A percentile compares a stretch with the other conserved stretches of the same genome.
These are phyloP conservation scores for Mycogona germanica DNA, from an alignment of 2,888 invertebrate genomes.

Conservation along the genomic window DNA sequence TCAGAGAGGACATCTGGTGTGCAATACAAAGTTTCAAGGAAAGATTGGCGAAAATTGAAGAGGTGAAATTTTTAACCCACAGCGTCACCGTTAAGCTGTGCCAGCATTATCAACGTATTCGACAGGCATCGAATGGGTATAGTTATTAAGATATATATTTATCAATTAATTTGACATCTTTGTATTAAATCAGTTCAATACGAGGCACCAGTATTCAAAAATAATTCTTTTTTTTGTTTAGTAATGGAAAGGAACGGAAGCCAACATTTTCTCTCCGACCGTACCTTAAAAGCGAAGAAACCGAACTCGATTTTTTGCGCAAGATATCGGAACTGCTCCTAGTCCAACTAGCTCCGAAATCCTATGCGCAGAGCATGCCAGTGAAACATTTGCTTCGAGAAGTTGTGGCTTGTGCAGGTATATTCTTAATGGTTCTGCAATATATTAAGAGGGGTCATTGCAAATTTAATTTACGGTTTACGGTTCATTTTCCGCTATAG, in stretches of 20 bases:
- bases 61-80: conserved; percentile 65
- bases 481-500: neutral
- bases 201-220: conserved; percentile 12
- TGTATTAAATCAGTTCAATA: no score
- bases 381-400: conserved; percentile 68
- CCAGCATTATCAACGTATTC: conserved; percentile 71
- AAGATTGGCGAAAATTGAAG: conserved; percentile 59
- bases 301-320: conserved; percentile 66
- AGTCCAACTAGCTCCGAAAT: conserved; percentile 64
- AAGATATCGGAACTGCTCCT: conserved; percentile 71
- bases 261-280: conserved; percentile 35
- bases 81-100: conserved; percentile 70
- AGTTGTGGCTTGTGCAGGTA: conserved; percentile 72
- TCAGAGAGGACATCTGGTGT: conserved; percentile 59
- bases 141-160: conserved; percentile 27
- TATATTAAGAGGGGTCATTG: no score
- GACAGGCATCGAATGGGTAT: conserved; percentile 49
- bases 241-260: conserved; percentile 17
- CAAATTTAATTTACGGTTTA: neutral
- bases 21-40: conserved; percentile 62
- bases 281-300: conserved; percentile 56
- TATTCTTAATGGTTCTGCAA: no score
- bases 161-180: conserved; percentile 17
- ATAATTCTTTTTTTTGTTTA: conserved; percentile 31
- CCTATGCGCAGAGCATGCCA: conserved; percentile 58